Base-by-base conservation (phyloP, 2,113 vertebrate species). In the Donacobius atricapilla region DNA sequence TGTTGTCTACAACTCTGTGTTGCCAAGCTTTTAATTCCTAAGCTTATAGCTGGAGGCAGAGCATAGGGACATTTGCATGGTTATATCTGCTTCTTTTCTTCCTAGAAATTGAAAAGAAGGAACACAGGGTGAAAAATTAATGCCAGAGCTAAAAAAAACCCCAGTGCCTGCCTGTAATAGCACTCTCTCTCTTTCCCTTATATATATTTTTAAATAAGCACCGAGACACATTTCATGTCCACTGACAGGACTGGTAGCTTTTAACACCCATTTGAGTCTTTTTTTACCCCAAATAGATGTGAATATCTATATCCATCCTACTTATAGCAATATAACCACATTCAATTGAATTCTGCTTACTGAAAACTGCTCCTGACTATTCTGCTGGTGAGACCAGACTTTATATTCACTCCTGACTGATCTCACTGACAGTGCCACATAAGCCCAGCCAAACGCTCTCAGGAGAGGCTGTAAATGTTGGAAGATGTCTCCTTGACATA, bases 111-210 rank as follows among this genome's bases (percentile, higher is more conserved):
- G 68, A 83, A 90, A 35, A 83, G 71, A 92, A 93, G 42, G 64
- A 94, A 56, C 82, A 90, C 54, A 56, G 72, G 64, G 76, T 96
- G 77, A 95, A 95, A 95, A 96, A 92, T 75, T 92, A 94, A 94
- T 96, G 85, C 48, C 60, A 93, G 82, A 93, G 76, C 56, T 94
- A 92, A 90, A 95, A 91, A 89, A 94, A 90, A 56, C 10, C 23
- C 9, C 66, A 37, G 7, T 2, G 0, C 33, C 61, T 94, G 83
- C 60, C 80, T 91, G 42, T 71, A 86, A 83, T 63, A 93, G 37
- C 71, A 56, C 24, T 23, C 5, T 70, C 35, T 81, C 31, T 89
- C 54, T 73, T 92, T 50, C 51, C 60, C 35, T 44, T 66, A 66
- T 30, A 75, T 70, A 27, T 19, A 44, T 28, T 56, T 68, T 95